Evolutionary conservation across 1,140 invertebrate genomes (phyloP).

Genomic region (Stratiolaelaps scimitus): DNA sequence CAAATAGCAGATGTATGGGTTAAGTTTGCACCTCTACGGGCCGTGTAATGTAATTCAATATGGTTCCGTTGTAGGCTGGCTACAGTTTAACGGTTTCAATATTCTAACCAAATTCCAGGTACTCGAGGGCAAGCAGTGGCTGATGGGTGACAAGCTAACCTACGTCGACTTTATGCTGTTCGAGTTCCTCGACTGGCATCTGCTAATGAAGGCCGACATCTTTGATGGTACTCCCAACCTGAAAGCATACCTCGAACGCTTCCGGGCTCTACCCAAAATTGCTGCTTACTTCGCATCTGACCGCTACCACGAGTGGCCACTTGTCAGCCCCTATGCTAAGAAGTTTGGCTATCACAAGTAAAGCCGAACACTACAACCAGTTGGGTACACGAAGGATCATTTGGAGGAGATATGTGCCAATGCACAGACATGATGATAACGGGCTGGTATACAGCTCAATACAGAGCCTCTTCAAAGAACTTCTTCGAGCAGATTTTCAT

Average conservation of each 20-base stretch:
- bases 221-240: slow-evolving; percentile 43
- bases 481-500: too few species aligned
- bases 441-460: too few species aligned
- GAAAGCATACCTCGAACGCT: slow-evolving; percentile 40
- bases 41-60: too few species aligned
- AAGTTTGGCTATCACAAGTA: neutral
- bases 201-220: slow-evolving; percentile 40
- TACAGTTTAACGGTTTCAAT: too few species aligned
- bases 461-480: too few species aligned
- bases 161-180: slow-evolving; percentile 47
- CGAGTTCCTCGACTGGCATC: slow-evolving; percentile 44
- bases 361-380: too few species aligned
- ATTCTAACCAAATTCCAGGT: neutral
- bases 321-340: neutral
- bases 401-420: too few species aligned
- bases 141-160: slow-evolving; percentile 44
- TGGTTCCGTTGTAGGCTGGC: too few species aligned
- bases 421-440: too few species aligned
- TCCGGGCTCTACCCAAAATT: slow-evolving; percentile 40
- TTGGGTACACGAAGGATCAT: too few species aligned
- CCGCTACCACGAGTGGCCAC: slow-evolving; percentile 38
- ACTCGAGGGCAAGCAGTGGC: slow-evolving; percentile 42
- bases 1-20: too few species aligned
- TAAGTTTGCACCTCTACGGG: too few species aligned
- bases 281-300: slow-evolving; percentile 41